Base-by-base conservation (phyloP, 1,140 invertebrate genomes). In the Drosophila equinoxialis region DNA sequence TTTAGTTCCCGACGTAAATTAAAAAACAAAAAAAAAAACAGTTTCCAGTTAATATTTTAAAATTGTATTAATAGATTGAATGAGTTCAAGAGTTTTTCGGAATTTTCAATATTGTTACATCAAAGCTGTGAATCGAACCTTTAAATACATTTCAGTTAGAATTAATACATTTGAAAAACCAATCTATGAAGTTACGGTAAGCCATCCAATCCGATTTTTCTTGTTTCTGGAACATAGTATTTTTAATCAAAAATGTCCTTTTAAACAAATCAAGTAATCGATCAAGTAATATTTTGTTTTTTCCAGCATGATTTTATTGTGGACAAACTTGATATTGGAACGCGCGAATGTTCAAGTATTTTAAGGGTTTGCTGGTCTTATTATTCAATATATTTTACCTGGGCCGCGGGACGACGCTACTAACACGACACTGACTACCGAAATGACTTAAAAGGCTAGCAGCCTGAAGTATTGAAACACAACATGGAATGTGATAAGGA, bases 211-310 rank as follows among this genome's bases (percentile, higher is more conserved):
- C 26, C 5, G 3, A 17, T 20, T 20, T 37, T 37, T 6, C 0
- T 0, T 51, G 3, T 51, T 51, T 10, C 14, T 51, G 4, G 8
- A 51, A 11, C 17, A 51, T 5, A 14, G 17, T 8, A 51, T 23
- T 51, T 51, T 51, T 11, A 51, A 51, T 51, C 45, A 51, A 17
- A 51, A 23, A 51, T 51, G 45, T 11, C 45, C 45, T 1, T 51
- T 11, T 1, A 3, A 17, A 23, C 0, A 51, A 20, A 13, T 39
- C 3, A 4, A 23, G 8, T 23, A 17, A 48, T 20, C 2, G 3
- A 10, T 23, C 2, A 48, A 48, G 20, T 6, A 2, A 23, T 11
- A 4, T 23, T 0, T 23, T 51, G 7, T 23, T 51, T 5, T 30
- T 30, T 51, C 0, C 17, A 51, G 45, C 17, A 51, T 10, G 45